Evolutionary conservation across 2,888 invertebrate genomes (phyloP), one percentile per base, ranked within the genome.

Genomic region (Oscheius sp.): DNA sequence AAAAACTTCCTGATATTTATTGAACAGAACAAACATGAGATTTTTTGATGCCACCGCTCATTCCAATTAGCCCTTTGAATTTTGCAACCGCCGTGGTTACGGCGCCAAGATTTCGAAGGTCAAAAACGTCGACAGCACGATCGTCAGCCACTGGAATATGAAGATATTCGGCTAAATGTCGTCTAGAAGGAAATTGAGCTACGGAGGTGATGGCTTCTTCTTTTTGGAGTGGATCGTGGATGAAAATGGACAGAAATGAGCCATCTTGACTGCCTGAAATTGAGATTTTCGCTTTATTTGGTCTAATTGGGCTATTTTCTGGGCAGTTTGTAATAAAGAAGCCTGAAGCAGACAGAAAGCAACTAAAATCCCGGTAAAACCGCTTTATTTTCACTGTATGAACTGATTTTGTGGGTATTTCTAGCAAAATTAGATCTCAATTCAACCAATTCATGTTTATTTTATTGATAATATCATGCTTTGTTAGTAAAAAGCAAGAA

Each of bases 191-290:
- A 0, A 86, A 68, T 0, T 72, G 64, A 0, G 80, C 85, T 7
- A 86, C 75, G 25, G 71, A 76, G 35, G 75, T 75, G 58, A 80
- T 52, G 16, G 77, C 72, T 13, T 77, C 77, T 25, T 84, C 79
- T 69, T 66, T 75, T 0, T 35, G 61, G 2, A 71, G 35, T 9
- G 68, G 68, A 76, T 86, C 85, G 69, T 81, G 80, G 18, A 86
- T 69, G 25, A 84, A 69, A 16, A 83, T 78, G 1, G 82, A 80
- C 18, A 86, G 75, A 7, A 86, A 76, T 9, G 84, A 84, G 7
- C 86, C 86, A 55, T 86, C 86, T 58, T 85, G 85, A 1, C 83
- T 81, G 16, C 85, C 83, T 83, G 18, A 55, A 76, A n/a, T n/a
- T n/a, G n/a, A n/a, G n/a, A n/a, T n/a, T n/a, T n/a, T n/a, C n/a